A percentile compares a stretch with the other conserved stretches of the same genome.
Conservation (phyloP, 2,113 vertebrate genomes). For the Plestiodon gilberti region DNA sequence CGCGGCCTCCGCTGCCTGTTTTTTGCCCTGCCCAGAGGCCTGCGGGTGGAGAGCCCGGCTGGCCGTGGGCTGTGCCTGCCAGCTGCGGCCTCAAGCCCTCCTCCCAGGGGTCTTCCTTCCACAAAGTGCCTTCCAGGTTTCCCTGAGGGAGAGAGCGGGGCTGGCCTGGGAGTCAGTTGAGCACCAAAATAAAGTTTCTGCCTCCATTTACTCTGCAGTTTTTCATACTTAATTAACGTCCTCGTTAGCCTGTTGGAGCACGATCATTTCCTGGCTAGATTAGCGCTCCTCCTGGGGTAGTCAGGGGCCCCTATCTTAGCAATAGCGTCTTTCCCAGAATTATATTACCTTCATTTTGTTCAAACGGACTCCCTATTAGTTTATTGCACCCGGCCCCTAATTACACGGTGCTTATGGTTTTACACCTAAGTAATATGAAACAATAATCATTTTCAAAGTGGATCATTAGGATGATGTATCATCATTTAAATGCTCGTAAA, state of each 20-base stretch:
- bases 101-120: background rate
- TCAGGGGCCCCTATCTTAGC: conserved; percentile 81
- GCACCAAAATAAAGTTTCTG: conserved; percentile 71
- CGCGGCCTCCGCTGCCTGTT: too few relatives aligned
- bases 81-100: too few relatives aligned
- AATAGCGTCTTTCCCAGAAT: conserved; percentile 81
- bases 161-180: conserved; percentile 32
- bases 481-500: conserved; percentile 82
- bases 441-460: conserved; percentile 82
- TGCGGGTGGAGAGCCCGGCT: background rate
- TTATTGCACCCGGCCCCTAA: conserved; percentile 82
- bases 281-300: conserved; percentile 82
- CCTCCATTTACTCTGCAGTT: conserved; percentile 74
- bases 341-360: conserved; percentile 85
- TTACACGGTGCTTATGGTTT: conserved; percentile 82
- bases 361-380: conserved; percentile 81
- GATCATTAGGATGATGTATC: conserved; percentile 79
- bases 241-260: conserved; percentile 87
- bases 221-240: conserved; percentile 89
- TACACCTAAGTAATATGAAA: conserved; percentile 84
- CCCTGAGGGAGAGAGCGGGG: accelerated
- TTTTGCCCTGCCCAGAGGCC: background rate
- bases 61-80: background rate
- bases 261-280: conserved; percentile 77
- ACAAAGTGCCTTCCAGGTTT: background rate